Evolutionary conservation across 2,888 invertebrate genomes (phyloP).

Genomic region (Imbricaverruca yamaguchii): DNA sequence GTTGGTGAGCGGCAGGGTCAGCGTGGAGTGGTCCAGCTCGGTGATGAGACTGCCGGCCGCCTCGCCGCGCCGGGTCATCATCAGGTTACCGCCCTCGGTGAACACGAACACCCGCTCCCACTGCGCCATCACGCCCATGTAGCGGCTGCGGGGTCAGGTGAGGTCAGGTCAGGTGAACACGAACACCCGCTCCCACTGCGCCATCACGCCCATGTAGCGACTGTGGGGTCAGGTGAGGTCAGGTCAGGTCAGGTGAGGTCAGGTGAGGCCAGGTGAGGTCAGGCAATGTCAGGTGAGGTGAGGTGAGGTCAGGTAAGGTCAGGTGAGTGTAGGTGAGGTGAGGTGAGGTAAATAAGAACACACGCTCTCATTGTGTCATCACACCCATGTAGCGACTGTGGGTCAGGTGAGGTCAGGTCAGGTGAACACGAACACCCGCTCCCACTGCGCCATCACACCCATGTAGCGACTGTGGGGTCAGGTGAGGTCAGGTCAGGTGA

Average conservation of each 20-base stretch:
- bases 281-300: too few species aligned
- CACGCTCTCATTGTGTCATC: slow-evolving; percentile 43
- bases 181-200: slow-evolving; percentile 44
- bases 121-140: slow-evolving; percentile 40
- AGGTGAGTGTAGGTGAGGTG: too few species aligned
- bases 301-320: too few species aligned
- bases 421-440: slow-evolving; percentile 44
- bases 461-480: slow-evolving; percentile 32
- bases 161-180: slow-evolving; percentile 39
- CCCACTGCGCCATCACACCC: slow-evolving; percentile 44
- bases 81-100: slow-evolving; percentile 45
- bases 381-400: slow-evolving; percentile 36
- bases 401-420: slow-evolving; percentile 24
- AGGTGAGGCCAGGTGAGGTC: too few species aligned
- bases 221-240: slow-evolving; percentile 27
- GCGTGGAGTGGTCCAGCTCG: slow-evolving; percentile 42
- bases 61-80: slow-evolving; percentile 43
- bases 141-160: slow-evolving; percentile 30
- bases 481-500: not conserved
- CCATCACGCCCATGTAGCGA: slow-evolving; percentile 38
- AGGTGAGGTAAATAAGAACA: slow-evolving; percentile 45
- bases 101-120: slow-evolving; percentile 46
- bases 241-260: too few species aligned
- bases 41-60: slow-evolving; percentile 43
- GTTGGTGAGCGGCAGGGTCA: slow-evolving; percentile 40